A percentile compares a stretch with the other conserved stretches of the same genome.
Evolutionary conservation across 2,888 invertebrate species (phyloP).

Genomic region (Platycnemis pennipes): DNA sequence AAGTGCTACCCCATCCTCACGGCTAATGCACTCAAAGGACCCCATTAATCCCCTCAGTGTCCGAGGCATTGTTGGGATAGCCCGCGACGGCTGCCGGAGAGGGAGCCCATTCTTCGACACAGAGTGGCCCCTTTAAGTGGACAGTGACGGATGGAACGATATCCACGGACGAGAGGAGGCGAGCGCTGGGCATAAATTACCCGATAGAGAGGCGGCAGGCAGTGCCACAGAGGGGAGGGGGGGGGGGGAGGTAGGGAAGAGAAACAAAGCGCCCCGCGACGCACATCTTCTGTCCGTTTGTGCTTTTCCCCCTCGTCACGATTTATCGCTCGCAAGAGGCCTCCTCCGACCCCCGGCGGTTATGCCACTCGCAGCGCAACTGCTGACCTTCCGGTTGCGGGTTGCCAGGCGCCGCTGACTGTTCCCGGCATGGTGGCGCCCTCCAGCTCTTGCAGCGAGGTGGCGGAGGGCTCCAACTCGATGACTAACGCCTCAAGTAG

Average conservation of each 20-base stretch:
- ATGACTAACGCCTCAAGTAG: no score
- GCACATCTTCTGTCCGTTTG: background rate
- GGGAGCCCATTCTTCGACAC: background rate
- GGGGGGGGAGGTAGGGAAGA: background rate
- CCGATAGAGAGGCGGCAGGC: background rate
- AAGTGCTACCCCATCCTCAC: background rate
- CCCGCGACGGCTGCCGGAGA: background rate
- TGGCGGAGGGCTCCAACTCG: no score
- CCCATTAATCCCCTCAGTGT: constrained; percentile 2
- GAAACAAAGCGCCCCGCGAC: background rate
- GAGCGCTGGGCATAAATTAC: background rate
- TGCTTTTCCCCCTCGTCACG: background rate
- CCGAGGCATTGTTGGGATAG: constrained; percentile 43
- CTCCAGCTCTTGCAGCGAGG: no score
- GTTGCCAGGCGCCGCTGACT: background rate
- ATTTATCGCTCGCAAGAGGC: background rate
- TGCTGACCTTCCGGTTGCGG: background rate
- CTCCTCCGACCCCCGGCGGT: background rate
- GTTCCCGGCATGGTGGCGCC: no score
- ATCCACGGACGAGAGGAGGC: background rate
- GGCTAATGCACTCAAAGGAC: background rate
- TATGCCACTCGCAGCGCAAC: background rate
- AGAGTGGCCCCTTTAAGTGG: background rate
- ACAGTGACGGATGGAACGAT: constrained; percentile 28
- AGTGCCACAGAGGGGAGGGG: background rate